Conservation (phyloP, 2,797 vertebrate genomes). For the Scolopax bukidnonensis region DNA sequence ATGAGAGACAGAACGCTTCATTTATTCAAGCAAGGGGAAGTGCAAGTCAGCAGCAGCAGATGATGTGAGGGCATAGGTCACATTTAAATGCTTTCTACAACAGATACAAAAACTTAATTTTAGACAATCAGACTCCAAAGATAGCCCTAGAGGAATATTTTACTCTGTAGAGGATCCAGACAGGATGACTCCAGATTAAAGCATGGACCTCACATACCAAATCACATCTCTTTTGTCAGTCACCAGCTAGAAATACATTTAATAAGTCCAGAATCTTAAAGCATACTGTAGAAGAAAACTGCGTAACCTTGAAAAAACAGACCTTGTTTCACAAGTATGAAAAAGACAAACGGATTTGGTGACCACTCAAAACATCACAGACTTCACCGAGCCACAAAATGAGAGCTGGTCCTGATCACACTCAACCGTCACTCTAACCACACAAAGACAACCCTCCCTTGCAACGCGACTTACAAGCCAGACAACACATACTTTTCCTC, state of each 20-base stretch:
- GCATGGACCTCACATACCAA: background rate
- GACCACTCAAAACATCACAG: background rate
- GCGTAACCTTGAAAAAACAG: background rate
- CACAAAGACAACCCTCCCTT: background rate
- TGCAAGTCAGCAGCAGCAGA: background rate
- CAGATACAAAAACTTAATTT: background rate
- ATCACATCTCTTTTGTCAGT: background rate
- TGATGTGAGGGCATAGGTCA: background rate
- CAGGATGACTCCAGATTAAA: background rate
- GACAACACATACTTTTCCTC: background rate
- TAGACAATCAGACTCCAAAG: background rate
- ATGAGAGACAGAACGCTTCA: background rate
- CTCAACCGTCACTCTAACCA: background rate
- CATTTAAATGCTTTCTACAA: background rate
- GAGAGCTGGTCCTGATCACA: background rate
- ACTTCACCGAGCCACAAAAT: background rate
- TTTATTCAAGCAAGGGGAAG: background rate
- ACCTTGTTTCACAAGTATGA: background rate
- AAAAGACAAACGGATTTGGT: background rate
- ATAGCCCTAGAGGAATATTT: background rate
- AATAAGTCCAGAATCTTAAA: background rate
- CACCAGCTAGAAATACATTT: background rate
- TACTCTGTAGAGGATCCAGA: background rate
- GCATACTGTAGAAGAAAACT: rapidly evolving
- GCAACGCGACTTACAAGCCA: background rate